Conservation (phyloP, 2,113 vertebrate genomes). For the Gasterosteus nipponicus region DNA sequence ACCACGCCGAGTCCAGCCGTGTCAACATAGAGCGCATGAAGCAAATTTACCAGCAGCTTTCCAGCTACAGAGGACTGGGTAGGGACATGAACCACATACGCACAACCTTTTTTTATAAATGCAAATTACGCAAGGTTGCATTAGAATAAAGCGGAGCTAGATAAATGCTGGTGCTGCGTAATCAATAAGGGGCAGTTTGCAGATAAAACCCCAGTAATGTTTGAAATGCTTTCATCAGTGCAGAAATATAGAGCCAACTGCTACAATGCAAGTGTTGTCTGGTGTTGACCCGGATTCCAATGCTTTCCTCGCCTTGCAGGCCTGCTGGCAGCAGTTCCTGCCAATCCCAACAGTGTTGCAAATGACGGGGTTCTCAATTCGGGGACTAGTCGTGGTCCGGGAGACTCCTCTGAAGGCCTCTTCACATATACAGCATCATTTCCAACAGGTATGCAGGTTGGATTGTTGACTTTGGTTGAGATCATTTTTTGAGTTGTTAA, state of each 20-base stretch:
- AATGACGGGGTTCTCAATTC: conserved; percentile 77
- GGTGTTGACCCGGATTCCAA: not conserved
- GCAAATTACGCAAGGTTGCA: not conserved
- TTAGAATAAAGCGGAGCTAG: not conserved
- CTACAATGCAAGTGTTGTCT: not conserved
- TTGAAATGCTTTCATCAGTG: not conserved
- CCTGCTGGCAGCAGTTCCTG: conserved; percentile 90
- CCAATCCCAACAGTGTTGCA: conserved; percentile 76
- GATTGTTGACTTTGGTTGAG: not conserved
- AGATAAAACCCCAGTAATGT: not conserved
- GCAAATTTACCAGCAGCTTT: conserved; percentile 96
- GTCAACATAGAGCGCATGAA: conserved; percentile 97
- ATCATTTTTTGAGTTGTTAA: not conserved
- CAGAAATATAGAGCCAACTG: not conserved
- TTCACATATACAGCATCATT: conserved; percentile 68
- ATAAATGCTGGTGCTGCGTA: not conserved
- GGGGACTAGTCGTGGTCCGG: conserved; percentile 33
- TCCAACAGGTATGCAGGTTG: conserved; percentile 64
- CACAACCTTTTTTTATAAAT: not conserved
- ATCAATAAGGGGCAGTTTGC: not conserved
- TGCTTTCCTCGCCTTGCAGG: conserved; percentile 74
- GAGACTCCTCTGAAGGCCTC: conserved; percentile 78
- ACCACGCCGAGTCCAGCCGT: conserved; percentile 92
- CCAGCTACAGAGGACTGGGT: conserved; percentile 93
- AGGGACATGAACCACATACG: conserved; percentile 37